These are phyloP conservation scores for Heteromormyrus szaboi DNA, from an alignment of 2,797 vertebrate genomes.

Conservation along the genomic window DNA sequence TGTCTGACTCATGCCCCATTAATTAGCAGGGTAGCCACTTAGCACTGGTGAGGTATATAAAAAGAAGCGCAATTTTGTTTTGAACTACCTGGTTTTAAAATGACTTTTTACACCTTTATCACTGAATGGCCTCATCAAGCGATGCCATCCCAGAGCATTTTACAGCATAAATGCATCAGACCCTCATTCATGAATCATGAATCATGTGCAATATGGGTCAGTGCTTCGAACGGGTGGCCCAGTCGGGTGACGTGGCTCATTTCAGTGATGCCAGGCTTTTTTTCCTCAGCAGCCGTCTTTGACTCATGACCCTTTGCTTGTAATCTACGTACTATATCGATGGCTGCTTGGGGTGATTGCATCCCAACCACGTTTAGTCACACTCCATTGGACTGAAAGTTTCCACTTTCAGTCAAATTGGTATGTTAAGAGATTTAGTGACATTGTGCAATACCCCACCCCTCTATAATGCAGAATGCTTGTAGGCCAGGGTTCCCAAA, in stretches of 20 bases:
- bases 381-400: slow-evolving; percentile 49
- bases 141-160: background rate
- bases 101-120: background rate
- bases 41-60: slow-evolving; percentile 53
- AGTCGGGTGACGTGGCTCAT: slow-evolving; percentile 35
- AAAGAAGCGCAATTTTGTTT: slow-evolving; percentile 61
- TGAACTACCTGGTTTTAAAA: slow-evolving; percentile 44
- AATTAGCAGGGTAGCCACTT: slow-evolving; percentile 62
- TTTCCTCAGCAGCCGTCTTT: slow-evolving; percentile 40
- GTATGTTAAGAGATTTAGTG: background rate
- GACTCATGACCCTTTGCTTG: slow-evolving; percentile 28
- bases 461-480: background rate
- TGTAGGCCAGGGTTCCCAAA: background rate
- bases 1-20: slow-evolving; percentile 44
- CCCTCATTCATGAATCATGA: background rate
- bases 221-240: slow-evolving; percentile 36
- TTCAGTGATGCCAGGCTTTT: slow-evolving; percentile 44
- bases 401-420: slow-evolving; percentile 20
- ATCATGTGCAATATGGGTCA: slow-evolving; percentile 31
- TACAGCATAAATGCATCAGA: background rate
- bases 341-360: slow-evolving; percentile 54
- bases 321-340: slow-evolving; percentile 41
- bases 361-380: slow-evolving; percentile 53
- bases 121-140: background rate
- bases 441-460: background rate